A percentile compares a stretch with the other conserved stretches of the same genome.
These are phyloP conservation scores for Butorides virescens DNA, from an alignment of 2,113 vertebrate species.

Conservation along the genomic window DNA sequence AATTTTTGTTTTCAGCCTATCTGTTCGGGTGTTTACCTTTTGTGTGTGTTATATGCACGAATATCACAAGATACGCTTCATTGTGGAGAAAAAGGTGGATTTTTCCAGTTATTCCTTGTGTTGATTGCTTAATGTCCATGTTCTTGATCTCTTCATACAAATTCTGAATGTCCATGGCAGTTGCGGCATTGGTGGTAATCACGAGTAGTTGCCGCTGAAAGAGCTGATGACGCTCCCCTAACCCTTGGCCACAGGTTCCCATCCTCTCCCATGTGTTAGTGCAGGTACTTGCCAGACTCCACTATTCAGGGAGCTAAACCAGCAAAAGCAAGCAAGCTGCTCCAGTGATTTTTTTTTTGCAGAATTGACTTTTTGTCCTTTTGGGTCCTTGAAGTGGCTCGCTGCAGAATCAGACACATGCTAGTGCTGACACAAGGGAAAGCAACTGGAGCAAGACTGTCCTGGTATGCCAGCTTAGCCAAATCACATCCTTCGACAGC, in stretches of 20 bases:
- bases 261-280: neutral
- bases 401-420: neutral
- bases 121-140: neutral
- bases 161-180: neutral
- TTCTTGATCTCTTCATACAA: neutral
- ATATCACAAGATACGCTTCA: neutral
- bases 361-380: neutral
- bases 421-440: neutral
- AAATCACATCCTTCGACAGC: neutral
- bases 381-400: neutral
- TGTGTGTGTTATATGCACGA: neutral
- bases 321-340: neutral
- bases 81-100: neutral
- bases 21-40: neutral
- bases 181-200: neutral
- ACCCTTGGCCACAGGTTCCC: neutral
- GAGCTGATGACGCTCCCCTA: neutral
- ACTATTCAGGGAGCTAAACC: neutral
- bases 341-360: neutral
- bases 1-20: neutral
- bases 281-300: neutral
- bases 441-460: neutral
- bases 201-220: neutral
- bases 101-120: neutral
- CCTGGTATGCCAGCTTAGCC: neutral